These are phyloP conservation scores for Eutrigla gurnardus DNA, from an alignment of 2,797 vertebrate genomes.

Conservation along the genomic window DNA sequence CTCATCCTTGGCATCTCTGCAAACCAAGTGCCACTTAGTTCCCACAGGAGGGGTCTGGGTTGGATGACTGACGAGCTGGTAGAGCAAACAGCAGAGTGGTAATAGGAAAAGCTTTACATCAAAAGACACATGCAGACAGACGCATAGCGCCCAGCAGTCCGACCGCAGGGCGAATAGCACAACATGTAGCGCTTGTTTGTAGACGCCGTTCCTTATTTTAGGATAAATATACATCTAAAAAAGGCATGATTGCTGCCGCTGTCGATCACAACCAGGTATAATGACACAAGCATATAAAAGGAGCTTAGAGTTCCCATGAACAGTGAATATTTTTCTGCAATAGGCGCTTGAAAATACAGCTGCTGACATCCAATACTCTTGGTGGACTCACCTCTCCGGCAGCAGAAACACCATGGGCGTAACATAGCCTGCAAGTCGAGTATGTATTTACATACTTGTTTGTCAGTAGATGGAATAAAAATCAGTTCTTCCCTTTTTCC, in stretches of 20 bases:
- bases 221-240: conserved; percentile 38
- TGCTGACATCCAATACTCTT: conserved; percentile 8
- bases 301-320: conserved; percentile 3
- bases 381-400: background rate
- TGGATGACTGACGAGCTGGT: conserved; percentile 83
- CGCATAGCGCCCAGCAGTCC: conserved; percentile 27
- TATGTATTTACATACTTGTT: conserved; percentile 57
- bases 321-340: conserved; percentile 41
- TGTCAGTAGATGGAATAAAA: conserved; percentile 49
- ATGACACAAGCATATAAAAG: conserved; percentile 12
- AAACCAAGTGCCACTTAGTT: conserved; percentile 90
- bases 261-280: conserved; percentile 41
- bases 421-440: conserved; percentile 7
- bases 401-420: conserved; percentile 14
- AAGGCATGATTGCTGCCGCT: conserved; percentile 20
- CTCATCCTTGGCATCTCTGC: conserved; percentile 88
- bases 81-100: conserved; percentile 79
- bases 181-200: conserved; percentile 13
- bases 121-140: conserved; percentile 59
- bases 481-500: conserved; percentile 33
- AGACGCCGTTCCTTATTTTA: conserved; percentile 28
- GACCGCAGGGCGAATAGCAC: conserved; percentile 12
- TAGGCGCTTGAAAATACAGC: conserved; percentile 34
- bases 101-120: conserved; percentile 80
- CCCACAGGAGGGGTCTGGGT: conserved; percentile 82